Evolutionary conservation across 2,797 vertebrate genomes (phyloP), one percentile per base, ranked within the genome.

Genomic region (Harpagifer antarcticus): DNA sequence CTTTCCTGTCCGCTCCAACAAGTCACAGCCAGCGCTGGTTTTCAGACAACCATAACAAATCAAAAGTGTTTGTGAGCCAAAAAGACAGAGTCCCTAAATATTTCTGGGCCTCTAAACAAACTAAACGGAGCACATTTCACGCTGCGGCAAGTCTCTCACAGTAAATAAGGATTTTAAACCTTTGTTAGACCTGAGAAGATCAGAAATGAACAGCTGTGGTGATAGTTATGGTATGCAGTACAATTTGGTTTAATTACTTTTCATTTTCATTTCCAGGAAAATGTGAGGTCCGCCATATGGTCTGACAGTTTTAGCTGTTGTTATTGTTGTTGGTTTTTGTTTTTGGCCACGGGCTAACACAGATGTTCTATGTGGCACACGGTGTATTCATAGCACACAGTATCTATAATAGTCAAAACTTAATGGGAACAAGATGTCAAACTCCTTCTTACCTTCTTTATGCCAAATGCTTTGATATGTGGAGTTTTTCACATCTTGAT

Each of bases 81-180:
- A 87, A 91, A 87, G 85, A 92, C 88, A 91, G 86, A 86, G 84
- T 77, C 79, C 78, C 84, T 89, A 92, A 93, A 94, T 93, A 93
- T 93, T 93, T 92, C 87, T 70, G 76, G 73, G 78, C 69, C n/a
- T 83, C 88, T 87, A 92, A 95, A 93, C 92, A 93, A 90, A 91
- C 78, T 27, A 17, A 78, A 80, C 67, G 54, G 77, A 16, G 6
- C 45, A 33, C 49, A 67, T 65, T 55, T 87, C 78, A 74, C 23
- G 72, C 79, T 73, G 76, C 79, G 67, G 72, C 72, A 62, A 59
- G 59, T 75, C 63, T 84, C 74, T 63, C 70, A 71, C 55, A 49
- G 74, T 85, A 72, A 88, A 72, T 80, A 81, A 74, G 47, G 81
- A 84, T 81, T 85, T 82, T 9, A 61, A 67, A 82, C 74, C 74